Evolutionary conservation across 2,888 invertebrate genomes (phyloP), one percentile per base, ranked within the genome.

Genomic region (Helleia helle): DNA sequence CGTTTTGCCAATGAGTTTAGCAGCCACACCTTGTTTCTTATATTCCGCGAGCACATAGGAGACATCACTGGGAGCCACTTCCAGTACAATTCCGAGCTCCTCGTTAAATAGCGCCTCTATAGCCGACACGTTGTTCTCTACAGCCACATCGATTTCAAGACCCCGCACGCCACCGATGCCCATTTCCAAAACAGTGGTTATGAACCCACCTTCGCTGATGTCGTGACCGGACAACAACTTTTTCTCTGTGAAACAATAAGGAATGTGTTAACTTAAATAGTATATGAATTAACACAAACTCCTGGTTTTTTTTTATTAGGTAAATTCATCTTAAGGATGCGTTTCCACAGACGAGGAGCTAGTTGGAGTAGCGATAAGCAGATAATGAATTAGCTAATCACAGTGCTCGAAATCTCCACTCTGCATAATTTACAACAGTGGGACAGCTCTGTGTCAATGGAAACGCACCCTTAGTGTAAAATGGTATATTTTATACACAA

Each of bases 161-260:
- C 97, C 97, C 52, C 92, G 89, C 43, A 97, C 83, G 25, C 98
- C 97, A 42, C 91, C 96, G 64, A 99, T 95, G n/a, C 94, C 93
- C 97, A 99, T 98, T 81, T 99, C 99, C 43, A 99, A 65, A 0
- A 95, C 71, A 54, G 95, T 94, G 0, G 94, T 93, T 28, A 99
- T 86, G 22, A 99, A 84, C 18, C 99, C 99, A 13, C 99, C 99
- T 79, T 99, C 99, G 65, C 97, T 98, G 3, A 99, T 87, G 70
- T 99, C 99, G 68, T 99, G 99, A 0, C 98, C 97, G 3, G 97
- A 87, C 24, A 92, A 65, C 6, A 95, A 71, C 62, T 89, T 88
- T 2, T 87, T 87, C 52, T 90, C 91, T 92, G 64, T 22, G 65
- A 51, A 48, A 41, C 34, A 6, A 1, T 15, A 17, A 5, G 3